Evolutionary conservation across 1,140 invertebrate genomes (phyloP).

Genomic region (Conus betulinus): DNA sequence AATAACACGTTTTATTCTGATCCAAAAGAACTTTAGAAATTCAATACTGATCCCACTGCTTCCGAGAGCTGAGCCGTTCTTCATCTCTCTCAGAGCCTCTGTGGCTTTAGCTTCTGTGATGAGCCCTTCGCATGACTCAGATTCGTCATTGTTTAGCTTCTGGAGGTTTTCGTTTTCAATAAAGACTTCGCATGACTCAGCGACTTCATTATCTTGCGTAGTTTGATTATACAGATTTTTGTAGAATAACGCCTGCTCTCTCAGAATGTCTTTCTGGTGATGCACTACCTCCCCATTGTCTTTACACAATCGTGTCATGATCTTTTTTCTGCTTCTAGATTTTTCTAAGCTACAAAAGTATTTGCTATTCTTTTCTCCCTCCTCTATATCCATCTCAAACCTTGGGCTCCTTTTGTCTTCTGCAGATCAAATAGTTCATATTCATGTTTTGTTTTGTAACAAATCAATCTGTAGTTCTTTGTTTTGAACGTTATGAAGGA

Average conservation of each 20-base stretch:
- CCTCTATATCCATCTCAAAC: neutral
- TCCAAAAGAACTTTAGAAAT: constrained; percentile 38
- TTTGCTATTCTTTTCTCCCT: neutral
- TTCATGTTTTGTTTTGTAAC: no score
- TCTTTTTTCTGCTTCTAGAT: neutral
- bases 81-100: constrained; percentile 23
- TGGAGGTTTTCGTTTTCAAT: neutral
- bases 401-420: neutral
- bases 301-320: neutral
- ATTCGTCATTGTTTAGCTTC: neutral
- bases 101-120: neutral
- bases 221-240: neutral
- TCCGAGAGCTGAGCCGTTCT: constrained; percentile 31
- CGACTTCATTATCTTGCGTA: neutral
- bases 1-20: neutral
- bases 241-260: neutral
- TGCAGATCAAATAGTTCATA: no score
- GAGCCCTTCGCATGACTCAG: neutral
- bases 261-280: neutral
- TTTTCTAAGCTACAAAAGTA: neutral
- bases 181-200: neutral
- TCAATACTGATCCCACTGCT: constrained; percentile 20
- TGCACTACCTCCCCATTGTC: neutral
- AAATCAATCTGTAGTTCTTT: no score
- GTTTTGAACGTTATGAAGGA: no score